Percentiles rank a stretch among this genome's conserved stretches.
phyloP scores from a whole-genome alignment of 2,888 invertebrate genomes.

The Gari tellinella region DNA sequence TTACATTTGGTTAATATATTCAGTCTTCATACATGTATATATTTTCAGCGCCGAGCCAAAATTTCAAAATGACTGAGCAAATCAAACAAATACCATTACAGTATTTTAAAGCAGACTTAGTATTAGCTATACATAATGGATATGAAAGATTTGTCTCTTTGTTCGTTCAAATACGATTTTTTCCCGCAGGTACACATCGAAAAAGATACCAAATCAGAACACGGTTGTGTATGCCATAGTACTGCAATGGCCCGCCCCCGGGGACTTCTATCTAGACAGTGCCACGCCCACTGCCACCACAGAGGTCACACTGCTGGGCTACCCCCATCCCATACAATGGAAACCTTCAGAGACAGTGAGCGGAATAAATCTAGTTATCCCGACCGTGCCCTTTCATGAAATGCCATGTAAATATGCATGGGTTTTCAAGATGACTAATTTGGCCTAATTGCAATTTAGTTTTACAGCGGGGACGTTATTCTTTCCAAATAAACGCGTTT shows the following conservation, averaged over 20 bases:
- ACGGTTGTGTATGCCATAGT: slow-evolving; percentile 88
- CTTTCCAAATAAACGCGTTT: no score
- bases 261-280: slow-evolving; percentile 86
- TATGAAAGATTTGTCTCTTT: no score
- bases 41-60: no score
- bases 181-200: slow-evolving; percentile 76
- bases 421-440: slow-evolving; percentile 72
- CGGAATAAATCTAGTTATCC: slow-evolving; percentile 71
- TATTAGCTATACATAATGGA: no score
- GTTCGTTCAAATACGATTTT: no score
- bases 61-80: no score
- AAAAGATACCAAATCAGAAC: slow-evolving; percentile 28
- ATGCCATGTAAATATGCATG: slow-evolving; percentile 78
- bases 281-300: slow-evolving; percentile 77
- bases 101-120: no score
- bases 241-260: slow-evolving; percentile 89
- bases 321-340: slow-evolving; percentile 42
- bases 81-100: no score
- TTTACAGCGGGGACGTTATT: no score
- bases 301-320: slow-evolving; percentile 86
- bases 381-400: slow-evolving; percentile 63
- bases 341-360: not conserved
- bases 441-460: no score
- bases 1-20: no score
- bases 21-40: no score